Evolutionary conservation across 2,113 vertebrate genomes (phyloP), one percentile per base, ranked within the genome.

Genomic region (Lota lota): DNA sequence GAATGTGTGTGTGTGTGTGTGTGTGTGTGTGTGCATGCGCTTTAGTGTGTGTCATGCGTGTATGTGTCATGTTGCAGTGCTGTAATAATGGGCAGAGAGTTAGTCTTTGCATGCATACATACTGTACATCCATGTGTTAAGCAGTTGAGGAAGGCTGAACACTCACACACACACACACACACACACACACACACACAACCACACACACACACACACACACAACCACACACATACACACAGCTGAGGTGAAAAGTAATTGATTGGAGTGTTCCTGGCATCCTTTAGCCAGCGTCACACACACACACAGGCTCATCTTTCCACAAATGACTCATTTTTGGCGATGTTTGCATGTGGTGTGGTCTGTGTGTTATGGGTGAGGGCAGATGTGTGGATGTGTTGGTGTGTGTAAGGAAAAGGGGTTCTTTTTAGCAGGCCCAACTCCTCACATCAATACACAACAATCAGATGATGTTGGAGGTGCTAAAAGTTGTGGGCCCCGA

Each of bases 361-460:
- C 7, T 54, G 12, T 15, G 15, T 15, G 50, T 15, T 15, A 15
- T 6, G 50, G 50, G 74, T 63, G 79, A 75, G 76, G n/a, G n/a
- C n/a, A n/a, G n/a, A n/a, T n/a, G 50, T 15, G 54, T 7, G 54
- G 1, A 1, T 2, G 61, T n/a, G n/a, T n/a, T n/a, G 24, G 33
- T 16, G 14, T 36, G 20, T 6, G 16, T 20, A 6, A 24, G 61
- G 15, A 22, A 73, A 47, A 67, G 22, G 58, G 24, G 75, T 53
- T 86, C 87, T 88, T 87, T n/a, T 87, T 88, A 88, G 84, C 80
- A 82, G 70, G 76, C 75, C 62, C 64, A 1, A 88, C 88, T 82
- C 83, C 73, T 69, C 85, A 83, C 67, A 78, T 71, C 83, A 24
- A 24, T 24, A 24, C n/a, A n/a, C n/a, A n/a, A n/a, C n/a, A n/a